These are phyloP conservation scores for Lasioglossum zephyrum DNA, from an alignment of 2,888 invertebrate genomes.

Conservation along the genomic window DNA sequence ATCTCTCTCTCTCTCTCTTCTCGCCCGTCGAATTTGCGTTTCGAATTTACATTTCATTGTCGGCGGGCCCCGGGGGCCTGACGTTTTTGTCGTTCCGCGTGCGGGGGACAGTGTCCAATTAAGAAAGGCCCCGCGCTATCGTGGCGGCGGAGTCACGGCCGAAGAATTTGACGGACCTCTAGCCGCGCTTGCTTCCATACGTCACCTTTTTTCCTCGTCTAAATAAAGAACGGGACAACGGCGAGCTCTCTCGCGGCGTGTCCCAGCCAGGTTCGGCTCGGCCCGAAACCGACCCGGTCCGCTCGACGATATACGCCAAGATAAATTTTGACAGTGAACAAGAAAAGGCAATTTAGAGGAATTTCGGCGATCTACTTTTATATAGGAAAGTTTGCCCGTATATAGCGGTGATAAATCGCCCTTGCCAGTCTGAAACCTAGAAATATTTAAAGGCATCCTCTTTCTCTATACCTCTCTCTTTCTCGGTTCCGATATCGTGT, in stretches of 20 bases:
- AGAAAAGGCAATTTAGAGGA: conserved; percentile 71
- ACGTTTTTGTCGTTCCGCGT: conserved; percentile 35
- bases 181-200: conserved; percentile 40
- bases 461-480: neutral
- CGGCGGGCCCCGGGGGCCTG: conserved; percentile 13
- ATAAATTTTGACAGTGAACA: conserved; percentile 70
- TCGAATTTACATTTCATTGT: conserved; percentile 54
- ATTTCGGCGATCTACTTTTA: conserved; percentile 60
- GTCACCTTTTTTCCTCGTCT: conserved; percentile 50
- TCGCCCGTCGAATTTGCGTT: conserved; percentile 49
- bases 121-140: conserved; percentile 40
- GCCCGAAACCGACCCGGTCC: conserved; percentile 16
- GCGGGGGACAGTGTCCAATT: conserved; percentile 38
- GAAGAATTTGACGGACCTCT: conserved; percentile 62
- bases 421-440: conserved; percentile 42
- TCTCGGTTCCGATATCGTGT: conserved; percentile 35
- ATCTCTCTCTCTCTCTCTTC: neutral
- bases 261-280: conserved; percentile 11
- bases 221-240: conserved; percentile 57
- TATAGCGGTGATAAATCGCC: conserved; percentile 52
- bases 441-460: conserved; percentile 50
- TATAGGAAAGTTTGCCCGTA: conserved; percentile 57
- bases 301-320: conserved; percentile 60
- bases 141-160: conserved; percentile 42
- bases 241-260: neutral